These are phyloP conservation scores for Eptatretus burgeri DNA, from an alignment of 2,113 vertebrate genomes.

Conservation along the genomic window DNA sequence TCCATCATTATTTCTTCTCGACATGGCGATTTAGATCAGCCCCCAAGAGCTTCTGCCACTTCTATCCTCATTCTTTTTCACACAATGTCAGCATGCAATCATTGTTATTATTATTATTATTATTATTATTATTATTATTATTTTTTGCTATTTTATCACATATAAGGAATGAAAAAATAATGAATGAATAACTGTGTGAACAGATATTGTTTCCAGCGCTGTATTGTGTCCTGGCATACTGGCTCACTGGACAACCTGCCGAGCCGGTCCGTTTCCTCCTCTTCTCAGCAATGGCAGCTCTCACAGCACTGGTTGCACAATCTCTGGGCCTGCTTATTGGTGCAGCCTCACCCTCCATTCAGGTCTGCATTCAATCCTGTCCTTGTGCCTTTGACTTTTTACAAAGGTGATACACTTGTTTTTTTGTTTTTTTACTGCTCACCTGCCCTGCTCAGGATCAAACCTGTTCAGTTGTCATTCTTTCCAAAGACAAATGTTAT, in stretches of 20 bases:
- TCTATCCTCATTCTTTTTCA: too few relatives aligned
- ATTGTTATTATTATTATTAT: not conserved
- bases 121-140: not conserved
- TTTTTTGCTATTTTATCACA: not conserved
- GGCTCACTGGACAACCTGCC: conserved; percentile 89
- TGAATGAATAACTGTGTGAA: conserved; percentile 1
- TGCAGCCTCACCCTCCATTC: conserved; percentile 65
- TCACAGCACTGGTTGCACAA: conserved; percentile 69
- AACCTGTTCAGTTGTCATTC: too few relatives aligned
- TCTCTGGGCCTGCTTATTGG: conserved; percentile 76
- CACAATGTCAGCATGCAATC: not conserved
- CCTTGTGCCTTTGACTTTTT: too few relatives aligned
- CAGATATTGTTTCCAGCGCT: conserved; percentile 68
- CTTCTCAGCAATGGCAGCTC: conserved; percentile 58
- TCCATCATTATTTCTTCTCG: too few relatives aligned
- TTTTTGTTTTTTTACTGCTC: too few relatives aligned
- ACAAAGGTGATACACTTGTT: too few relatives aligned
- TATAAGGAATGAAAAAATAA: not conserved
- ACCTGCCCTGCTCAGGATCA: too few relatives aligned
- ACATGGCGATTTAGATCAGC: not conserved
- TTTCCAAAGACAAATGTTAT: too few relatives aligned
- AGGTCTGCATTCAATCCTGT: conserved; percentile 20
- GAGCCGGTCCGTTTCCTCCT: conserved; percentile 58
- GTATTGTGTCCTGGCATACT: conserved; percentile 93
- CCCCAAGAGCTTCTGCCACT: too few relatives aligned